These are phyloP conservation scores for Orthosia cruda DNA, from an alignment of 2,888 invertebrate species.

Conservation along the genomic window DNA sequence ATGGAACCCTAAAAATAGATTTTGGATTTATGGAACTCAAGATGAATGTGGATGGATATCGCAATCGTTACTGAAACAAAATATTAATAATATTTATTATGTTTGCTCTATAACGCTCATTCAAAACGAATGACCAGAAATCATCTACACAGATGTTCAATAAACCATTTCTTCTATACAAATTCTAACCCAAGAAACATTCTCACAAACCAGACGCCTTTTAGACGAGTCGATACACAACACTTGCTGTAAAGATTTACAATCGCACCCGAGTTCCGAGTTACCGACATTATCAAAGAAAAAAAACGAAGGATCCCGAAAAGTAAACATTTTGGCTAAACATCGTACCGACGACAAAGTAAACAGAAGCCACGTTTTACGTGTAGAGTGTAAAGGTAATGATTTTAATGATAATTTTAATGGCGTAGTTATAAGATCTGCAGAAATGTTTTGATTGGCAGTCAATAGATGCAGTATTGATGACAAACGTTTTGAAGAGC, in stretches of 20 bases:
- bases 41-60: background rate
- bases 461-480: background rate
- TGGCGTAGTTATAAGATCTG: constrained; percentile 7
- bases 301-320: constrained; percentile 58
- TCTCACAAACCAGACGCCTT: constrained; percentile 46
- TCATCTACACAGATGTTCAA: background rate
- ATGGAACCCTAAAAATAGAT: background rate
- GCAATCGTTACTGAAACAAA: background rate
- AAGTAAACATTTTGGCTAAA: constrained; percentile 63
- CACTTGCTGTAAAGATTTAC: constrained; percentile 62
- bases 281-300: constrained; percentile 60
- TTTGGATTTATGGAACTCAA: background rate
- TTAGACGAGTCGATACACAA: constrained; percentile 54
- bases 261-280: constrained; percentile 51
- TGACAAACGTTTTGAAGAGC: no score
- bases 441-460: constrained; percentile 1
- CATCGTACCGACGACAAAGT: constrained; percentile 49
- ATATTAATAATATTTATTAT: background rate
- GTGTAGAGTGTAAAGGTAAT: constrained; percentile 31
- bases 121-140: background rate
- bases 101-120: background rate
- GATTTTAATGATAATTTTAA: constrained; percentile 18
- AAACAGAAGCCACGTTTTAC: constrained; percentile 57
- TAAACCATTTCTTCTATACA: background rate
- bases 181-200: constrained; percentile 11